These are phyloP conservation scores for Catharus minimus DNA, from an alignment of 2,113 vertebrate species.

Conservation along the genomic window DNA sequence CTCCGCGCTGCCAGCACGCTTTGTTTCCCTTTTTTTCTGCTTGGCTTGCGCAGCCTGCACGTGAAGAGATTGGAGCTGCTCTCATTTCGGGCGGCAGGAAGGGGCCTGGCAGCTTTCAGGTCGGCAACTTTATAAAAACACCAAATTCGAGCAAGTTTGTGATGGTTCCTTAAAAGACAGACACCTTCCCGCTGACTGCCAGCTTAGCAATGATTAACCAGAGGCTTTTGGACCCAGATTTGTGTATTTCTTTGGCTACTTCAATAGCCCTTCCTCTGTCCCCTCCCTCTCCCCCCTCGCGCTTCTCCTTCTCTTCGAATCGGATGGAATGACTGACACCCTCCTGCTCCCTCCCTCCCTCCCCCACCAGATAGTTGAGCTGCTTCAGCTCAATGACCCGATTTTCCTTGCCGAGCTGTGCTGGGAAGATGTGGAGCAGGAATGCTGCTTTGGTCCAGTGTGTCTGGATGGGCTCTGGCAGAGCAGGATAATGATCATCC, in stretches of 20 bases:
- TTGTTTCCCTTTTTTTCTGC: slow-evolving; percentile 48
- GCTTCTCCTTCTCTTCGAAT: neutral
- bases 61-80: neutral
- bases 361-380: neutral
- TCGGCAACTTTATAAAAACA: neutral
- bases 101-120: neutral
- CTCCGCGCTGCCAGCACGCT: neutral
- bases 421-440: neutral
- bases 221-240: neutral
- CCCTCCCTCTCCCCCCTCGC: neutral
- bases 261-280: neutral
- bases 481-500: neutral
- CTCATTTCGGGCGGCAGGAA: neutral
- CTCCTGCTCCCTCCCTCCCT: neutral
- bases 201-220: neutral
- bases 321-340: neutral
- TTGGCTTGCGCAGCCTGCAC: slow-evolving; percentile 16
- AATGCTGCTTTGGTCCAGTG: neutral
- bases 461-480: neutral
- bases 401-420: neutral
- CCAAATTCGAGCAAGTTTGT: neutral
- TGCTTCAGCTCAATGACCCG: neutral
- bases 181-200: neutral
- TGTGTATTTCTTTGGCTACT: neutral
- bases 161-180: neutral